A percentile compares a stretch with the other conserved stretches of the same genome.
Evolutionary conservation across 2,113 vertebrate species (phyloP).

Genomic region (Pipra filicauda): DNA sequence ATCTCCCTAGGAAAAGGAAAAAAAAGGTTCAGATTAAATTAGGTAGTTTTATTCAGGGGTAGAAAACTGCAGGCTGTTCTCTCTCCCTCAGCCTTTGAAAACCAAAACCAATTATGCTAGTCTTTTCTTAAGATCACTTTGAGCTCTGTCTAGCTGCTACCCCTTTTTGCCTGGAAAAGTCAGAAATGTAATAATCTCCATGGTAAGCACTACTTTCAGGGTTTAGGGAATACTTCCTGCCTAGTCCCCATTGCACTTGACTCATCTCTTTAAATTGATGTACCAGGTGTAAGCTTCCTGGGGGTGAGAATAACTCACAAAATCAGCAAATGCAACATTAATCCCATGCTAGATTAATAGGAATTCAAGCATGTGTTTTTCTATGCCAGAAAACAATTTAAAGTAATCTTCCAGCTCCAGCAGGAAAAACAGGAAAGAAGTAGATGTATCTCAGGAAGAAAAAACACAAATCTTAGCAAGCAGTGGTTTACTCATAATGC

Average conservation of each 20-base stretch:
- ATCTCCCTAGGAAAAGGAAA: background rate
- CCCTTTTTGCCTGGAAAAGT: background rate
- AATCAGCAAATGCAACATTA: background rate
- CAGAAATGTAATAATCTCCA: background rate
- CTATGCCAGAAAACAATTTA: background rate
- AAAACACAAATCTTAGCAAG: background rate
- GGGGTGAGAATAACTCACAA: background rate
- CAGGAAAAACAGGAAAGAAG: background rate
- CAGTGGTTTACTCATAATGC: background rate
- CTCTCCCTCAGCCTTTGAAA: background rate
- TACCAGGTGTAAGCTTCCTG: background rate
- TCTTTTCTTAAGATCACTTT: background rate
- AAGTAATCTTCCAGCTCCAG: background rate
- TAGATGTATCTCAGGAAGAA: background rate
- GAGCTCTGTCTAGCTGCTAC: background rate
- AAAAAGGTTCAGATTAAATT: background rate
- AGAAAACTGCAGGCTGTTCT: background rate
- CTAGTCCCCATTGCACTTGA: background rate
- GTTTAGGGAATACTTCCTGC: background rate
- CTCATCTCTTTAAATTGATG: background rate
- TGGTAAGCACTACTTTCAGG: background rate
- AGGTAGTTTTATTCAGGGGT: background rate
- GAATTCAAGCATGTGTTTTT: background rate
- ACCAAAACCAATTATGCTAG: background rate
- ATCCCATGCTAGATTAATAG: background rate